A percentile compares a stretch with the other conserved stretches of the same genome.
Conservation (phyloP, 2,113 vertebrate species). For the Sylvilagus bachmani region DNA sequence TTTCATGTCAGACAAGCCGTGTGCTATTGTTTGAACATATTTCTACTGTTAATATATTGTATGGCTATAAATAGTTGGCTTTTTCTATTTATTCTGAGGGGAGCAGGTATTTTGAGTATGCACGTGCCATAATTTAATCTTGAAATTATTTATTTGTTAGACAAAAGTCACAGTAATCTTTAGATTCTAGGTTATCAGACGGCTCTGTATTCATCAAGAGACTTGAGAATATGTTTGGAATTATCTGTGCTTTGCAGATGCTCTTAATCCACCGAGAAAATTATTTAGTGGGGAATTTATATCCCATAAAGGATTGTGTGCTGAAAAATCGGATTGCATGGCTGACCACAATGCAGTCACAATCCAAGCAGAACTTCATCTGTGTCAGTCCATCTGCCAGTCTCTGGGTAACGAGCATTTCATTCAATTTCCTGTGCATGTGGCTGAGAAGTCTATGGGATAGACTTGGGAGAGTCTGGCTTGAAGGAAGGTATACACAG, state of each 20-base stretch:
- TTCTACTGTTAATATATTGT: not conserved
- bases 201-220: conserved; percentile 54
- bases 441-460: not conserved
- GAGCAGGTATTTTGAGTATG: not conserved
- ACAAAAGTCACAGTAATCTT: conserved; percentile 50
- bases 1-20: not conserved
- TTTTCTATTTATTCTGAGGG: not conserved
- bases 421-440: not conserved
- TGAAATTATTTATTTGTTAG: not conserved
- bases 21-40: not conserved
- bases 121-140: not conserved
- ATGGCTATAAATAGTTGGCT: not conserved
- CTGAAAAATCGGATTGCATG: conserved; percentile 53
- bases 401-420: not conserved
- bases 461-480: no score
- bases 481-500: not conserved
- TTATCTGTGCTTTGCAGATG: conserved; percentile 78
- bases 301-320: conserved; percentile 63
- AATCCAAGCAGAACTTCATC: conserved; percentile 34
- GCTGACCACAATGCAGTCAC: conserved; percentile 56
- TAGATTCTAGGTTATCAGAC: not conserved
- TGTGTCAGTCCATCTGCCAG: not conserved
- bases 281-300: conserved; percentile 72
- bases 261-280: conserved; percentile 69
- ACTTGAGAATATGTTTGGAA: conserved; percentile 63